A percentile compares a stretch with the other conserved stretches of the same genome.
phyloP scores from a whole-genome alignment of 2,888 invertebrate genomes.

The Drosophila percnosoma region DNA sequence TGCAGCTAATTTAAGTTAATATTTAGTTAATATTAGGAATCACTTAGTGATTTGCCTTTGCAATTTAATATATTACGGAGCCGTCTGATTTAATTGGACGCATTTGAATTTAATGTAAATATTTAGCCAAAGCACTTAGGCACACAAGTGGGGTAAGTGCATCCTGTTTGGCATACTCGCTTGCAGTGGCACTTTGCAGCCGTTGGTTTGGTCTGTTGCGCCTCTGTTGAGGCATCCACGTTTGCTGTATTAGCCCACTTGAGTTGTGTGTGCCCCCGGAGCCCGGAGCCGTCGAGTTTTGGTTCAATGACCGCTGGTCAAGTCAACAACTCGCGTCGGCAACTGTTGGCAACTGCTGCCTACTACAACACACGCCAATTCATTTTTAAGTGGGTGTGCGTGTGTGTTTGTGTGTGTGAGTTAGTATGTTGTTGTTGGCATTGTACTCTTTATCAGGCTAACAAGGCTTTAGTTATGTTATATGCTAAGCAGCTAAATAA shows the following conservation, averaged over 20 bases:
- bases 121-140: conserved; percentile 24
- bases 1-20: neutral
- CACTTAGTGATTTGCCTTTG: neutral
- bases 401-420: conserved; percentile 5
- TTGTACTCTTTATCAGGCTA: conserved; percentile 66
- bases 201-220: neutral
- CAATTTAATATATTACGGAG: neutral
- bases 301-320: conserved; percentile 60
- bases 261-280: conserved; percentile 17
- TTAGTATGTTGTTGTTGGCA: conserved; percentile 27
- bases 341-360: conserved; percentile 36
- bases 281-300: conserved; percentile 11
- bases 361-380: conserved; percentile 56
- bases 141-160: conserved; percentile 15
- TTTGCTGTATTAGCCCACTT: conserved; percentile 34
- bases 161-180: conserved; percentile 20
- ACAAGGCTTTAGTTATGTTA: conserved; percentile 73
- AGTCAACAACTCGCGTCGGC: conserved; percentile 57
- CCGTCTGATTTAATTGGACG: neutral
- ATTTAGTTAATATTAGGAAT: neutral
- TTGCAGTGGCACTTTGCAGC: conserved; percentile 12
- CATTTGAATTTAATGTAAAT: conserved; percentile 32
- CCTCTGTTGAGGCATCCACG: conserved; percentile 14
- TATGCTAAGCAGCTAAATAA: conserved; percentile 72
- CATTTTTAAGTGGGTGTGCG: conserved; percentile 52